Evolutionary conservation across 2,113 vertebrate species (phyloP).

Genomic region (Pica pica): DNA sequence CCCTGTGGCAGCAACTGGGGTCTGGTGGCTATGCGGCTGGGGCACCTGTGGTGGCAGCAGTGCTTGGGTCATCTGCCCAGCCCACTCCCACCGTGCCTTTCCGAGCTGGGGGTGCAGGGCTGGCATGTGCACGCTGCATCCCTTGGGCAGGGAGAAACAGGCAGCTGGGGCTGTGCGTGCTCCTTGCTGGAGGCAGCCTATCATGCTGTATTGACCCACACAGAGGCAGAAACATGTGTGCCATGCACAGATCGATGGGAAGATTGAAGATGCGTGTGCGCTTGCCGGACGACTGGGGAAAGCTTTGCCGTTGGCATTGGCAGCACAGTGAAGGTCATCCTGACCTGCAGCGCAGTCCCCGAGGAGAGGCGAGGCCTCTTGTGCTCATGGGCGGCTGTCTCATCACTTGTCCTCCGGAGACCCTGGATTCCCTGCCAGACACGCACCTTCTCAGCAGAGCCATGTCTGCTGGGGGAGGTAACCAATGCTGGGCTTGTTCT

Average conservation of each 20-base stretch:
- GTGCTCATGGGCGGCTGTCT: conserved; percentile 8
- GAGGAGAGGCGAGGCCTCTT: neutral
- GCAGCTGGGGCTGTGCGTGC: neutral
- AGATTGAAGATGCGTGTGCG: conserved; percentile 55
- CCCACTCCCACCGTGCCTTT: accelerated
- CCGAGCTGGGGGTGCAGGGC: neutral
- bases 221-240: conserved; percentile 48
- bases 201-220: conserved; percentile 56
- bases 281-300: conserved; percentile 31
- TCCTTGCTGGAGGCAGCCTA: conserved; percentile 40
- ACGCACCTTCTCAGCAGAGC: neutral
- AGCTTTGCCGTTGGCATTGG: conserved; percentile 52
- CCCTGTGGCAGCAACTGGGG: neutral
- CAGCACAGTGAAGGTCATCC: conserved; percentile 50
- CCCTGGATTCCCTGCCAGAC: neutral
- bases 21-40: neutral
- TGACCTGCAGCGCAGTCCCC: conserved; percentile 10
- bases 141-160: neutral
- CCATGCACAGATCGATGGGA: conserved; percentile 59
- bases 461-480: neutral
- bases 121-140: neutral
- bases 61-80: neutral
- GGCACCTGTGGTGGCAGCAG: neutral
- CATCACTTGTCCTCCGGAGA: neutral
- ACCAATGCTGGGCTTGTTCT: neutral